Evolutionary conservation across 23 tunicate genomes (phyloP), one percentile per base, ranked within the genome.

Genomic region (Aplidium turbinatum): DNA sequence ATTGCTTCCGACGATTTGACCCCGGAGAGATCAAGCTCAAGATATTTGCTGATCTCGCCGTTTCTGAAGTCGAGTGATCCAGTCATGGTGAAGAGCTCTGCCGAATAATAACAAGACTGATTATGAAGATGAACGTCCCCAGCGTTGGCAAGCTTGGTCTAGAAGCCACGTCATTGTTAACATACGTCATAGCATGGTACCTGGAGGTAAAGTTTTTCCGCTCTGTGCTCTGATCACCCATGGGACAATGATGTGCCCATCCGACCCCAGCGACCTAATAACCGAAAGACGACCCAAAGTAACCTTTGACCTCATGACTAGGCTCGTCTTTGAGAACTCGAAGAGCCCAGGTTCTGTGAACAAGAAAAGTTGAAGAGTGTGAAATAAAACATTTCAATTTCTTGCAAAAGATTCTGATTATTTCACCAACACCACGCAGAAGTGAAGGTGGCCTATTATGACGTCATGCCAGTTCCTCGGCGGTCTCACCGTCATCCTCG

Each of bases 401-500:
- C n/a, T n/a, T n/a, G n/a, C n/a, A n/a, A n/a, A n/a, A n/a, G n/a
- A n/a, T n/a, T n/a, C n/a, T n/a, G n/a, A n/a, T n/a, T n/a, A n/a
- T n/a, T n/a, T n/a, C n/a, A n/a, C n/a, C n/a, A n/a, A n/a, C n/a
- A n/a, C n/a, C n/a, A n/a, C n/a, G n/a, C n/a, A n/a, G n/a, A n/a
- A n/a, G n/a, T n/a, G n/a, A n/a, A n/a, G n/a, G n/a, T n/a, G n/a
- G n/a, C n/a, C n/a, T n/a, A n/a, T n/a, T n/a, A n/a, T n/a, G n/a
- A n/a, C n/a, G n/a, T n/a, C n/a, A n/a, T n/a, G n/a, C n/a, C n/a
- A n/a, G n/a, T n/a, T n/a, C n/a, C n/a, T n/a, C n/a, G 50, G 16
- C 50, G 13, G 50, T 13, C 83, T 67, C 66, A 91, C 97, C 99
- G 70, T 95, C 99, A 38, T 95, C 99, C 51, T 95, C 99, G 38